A percentile compares a stretch with the other conserved stretches of the same genome.
These are phyloP conservation scores for Sarcophaga subvicina DNA, from an alignment of 2,888 invertebrate genomes.

Conservation along the genomic window DNA sequence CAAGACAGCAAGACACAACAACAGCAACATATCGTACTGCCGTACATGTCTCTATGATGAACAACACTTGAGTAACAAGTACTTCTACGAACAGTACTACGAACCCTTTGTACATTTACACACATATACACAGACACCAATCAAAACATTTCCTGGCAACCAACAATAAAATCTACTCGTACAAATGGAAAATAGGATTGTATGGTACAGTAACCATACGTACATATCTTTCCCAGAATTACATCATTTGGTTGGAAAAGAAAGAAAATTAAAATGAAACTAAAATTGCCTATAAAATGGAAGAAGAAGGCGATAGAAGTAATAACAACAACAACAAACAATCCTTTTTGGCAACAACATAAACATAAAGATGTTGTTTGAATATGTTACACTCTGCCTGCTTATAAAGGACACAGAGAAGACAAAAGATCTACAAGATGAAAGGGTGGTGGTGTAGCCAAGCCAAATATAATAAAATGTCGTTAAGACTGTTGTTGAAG, in stretches of 20 bases:
- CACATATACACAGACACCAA: neutral
- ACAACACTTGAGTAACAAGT: constrained; percentile 52
- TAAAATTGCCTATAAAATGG: neutral
- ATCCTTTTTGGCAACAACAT: constrained; percentile 56
- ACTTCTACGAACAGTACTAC: constrained; percentile 23
- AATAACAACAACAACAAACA: neutral
- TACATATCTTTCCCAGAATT: constrained; percentile 51
- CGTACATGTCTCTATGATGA: constrained; percentile 61
- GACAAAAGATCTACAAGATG: constrained; percentile 5
- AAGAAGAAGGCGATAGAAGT: neutral
- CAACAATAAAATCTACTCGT: neutral
- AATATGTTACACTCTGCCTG: constrained; percentile 22
- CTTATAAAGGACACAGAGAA: constrained; percentile 49
- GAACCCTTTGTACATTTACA: constrained; percentile 1
- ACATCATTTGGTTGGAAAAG: constrained; percentile 35
- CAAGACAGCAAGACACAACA: constrained; percentile 12
- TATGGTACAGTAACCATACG: neutral
- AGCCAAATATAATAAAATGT: constrained; percentile 37
- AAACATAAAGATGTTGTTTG: constrained; percentile 47
- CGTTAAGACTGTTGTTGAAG: constrained; percentile 32
- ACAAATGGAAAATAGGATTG: neutral
- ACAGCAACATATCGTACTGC: constrained; percentile 53
- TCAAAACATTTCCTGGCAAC: neutral
- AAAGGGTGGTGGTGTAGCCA: neutral
- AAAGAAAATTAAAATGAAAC: neutral